A percentile compares a stretch with the other conserved stretches of the same genome.
These are phyloP conservation scores for Prolemur simus DNA, from an alignment of 2,113 vertebrate species.

Conservation along the genomic window DNA sequence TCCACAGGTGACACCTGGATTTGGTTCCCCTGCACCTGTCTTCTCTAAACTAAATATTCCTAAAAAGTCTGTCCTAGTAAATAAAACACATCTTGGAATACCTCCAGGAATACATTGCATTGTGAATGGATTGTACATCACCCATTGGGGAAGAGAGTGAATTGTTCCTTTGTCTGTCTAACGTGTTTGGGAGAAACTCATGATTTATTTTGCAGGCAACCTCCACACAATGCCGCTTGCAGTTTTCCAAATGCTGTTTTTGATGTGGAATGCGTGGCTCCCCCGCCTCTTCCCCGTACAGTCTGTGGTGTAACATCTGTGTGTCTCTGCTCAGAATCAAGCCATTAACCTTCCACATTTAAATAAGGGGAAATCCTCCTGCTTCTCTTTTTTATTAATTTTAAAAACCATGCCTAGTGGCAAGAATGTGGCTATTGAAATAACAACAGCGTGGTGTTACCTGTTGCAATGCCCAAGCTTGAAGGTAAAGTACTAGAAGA, in stretches of 20 bases:
- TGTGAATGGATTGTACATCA: neutral
- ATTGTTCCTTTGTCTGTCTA: accelerated
- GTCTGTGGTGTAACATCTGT: accelerated
- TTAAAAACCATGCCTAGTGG: neutral
- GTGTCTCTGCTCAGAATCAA: neutral
- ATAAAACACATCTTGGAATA: neutral
- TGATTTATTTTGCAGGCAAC: neutral
- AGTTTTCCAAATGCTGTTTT: neutral
- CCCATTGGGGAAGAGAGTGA: accelerated
- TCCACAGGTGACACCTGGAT: accelerated
- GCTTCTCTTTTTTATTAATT: neutral
- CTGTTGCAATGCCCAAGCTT: neutral
- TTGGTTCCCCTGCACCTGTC: neutral
- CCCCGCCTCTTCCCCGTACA: neutral
- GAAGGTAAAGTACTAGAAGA: neutral
- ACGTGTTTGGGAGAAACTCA: neutral
- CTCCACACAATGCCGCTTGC: accelerated
- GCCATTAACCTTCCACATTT: neutral
- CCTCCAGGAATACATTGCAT: accelerated
- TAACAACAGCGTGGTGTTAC: neutral
- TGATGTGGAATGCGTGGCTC: no score
- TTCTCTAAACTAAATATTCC: neutral
- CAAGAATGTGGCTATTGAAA: neutral
- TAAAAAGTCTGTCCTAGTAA: neutral
- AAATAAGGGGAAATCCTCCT: neutral